These are phyloP conservation scores for Chloropsis cyanopogon DNA, from an alignment of 2,113 vertebrate genomes.

Conservation along the genomic window DNA sequence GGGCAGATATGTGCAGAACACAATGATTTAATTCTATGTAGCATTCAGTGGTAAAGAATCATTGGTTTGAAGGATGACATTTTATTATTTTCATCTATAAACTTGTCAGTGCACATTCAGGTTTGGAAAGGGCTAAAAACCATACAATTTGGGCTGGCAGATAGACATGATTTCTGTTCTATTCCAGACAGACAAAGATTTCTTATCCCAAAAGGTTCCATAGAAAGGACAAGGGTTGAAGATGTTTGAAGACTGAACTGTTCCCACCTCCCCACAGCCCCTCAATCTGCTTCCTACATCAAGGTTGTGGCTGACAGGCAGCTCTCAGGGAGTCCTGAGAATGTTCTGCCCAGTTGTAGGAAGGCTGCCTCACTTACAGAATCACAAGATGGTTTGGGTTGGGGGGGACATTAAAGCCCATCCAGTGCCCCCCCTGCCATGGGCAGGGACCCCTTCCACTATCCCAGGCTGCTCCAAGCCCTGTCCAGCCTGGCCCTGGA, in stretches of 20 bases:
- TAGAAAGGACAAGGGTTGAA: not conserved
- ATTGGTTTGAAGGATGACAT: not conserved
- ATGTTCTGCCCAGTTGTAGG: not conserved
- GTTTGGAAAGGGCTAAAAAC: not conserved
- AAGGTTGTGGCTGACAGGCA: not conserved
- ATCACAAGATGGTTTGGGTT: not conserved
- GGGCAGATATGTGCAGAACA: not conserved
- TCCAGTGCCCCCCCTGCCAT: not conserved
- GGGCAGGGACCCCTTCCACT: not conserved
- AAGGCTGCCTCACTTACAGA: not conserved
- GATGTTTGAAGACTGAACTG: not conserved
- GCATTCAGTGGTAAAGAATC: not conserved
- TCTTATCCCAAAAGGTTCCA: not conserved
- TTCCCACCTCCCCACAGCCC: not conserved
- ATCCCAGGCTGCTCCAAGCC: accelerated
- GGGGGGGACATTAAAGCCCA: not conserved
- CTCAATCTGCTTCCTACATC: not conserved
- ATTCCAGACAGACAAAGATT: not conserved
- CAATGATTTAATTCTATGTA: not conserved
- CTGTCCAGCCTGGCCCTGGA: accelerated
- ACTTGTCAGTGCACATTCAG: not conserved
- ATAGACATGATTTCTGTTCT: not conserved
- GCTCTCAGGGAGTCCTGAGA: not conserved
- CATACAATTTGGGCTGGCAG: accelerated
- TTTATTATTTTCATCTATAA: not conserved